Conservation (phyloP, 2,888 invertebrate species). For the Eudemis profundana region DNA sequence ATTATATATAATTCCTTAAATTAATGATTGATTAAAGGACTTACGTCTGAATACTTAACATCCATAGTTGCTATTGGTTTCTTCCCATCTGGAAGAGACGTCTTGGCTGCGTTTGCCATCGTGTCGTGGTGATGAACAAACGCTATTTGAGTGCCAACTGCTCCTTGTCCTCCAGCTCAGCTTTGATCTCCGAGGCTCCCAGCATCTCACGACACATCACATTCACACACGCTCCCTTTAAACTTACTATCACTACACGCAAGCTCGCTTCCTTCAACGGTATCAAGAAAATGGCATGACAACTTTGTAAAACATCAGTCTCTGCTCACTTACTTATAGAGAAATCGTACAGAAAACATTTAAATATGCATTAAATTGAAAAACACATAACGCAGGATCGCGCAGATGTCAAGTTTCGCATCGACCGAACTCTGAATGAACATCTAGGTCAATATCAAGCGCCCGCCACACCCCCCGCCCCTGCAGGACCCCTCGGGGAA, state of each 20-base stretch:
- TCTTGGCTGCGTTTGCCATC: slow-evolving; percentile 62
- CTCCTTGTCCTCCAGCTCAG: slow-evolving; percentile 57
- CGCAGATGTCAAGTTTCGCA: slow-evolving; percentile 85
- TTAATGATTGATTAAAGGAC: slow-evolving; percentile 51
- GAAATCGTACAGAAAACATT: slow-evolving; percentile 22
- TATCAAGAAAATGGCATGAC: slow-evolving; percentile 12
- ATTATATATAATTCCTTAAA: background rate
- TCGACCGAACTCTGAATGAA: slow-evolving; percentile 85
- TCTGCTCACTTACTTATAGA: slow-evolving; percentile 9
- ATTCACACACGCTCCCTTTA: slow-evolving; percentile 49
- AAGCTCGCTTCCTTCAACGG: background rate
- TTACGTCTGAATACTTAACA: slow-evolving; percentile 70
- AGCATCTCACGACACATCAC: slow-evolving; percentile 66
- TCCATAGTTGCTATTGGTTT: slow-evolving; percentile 69
- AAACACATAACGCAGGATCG: slow-evolving; percentile 81
- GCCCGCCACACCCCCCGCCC: slow-evolving; percentile 64
- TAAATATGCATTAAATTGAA: slow-evolving; percentile 57
- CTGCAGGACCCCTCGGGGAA: slow-evolving; percentile 63
- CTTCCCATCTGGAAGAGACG: slow-evolving; percentile 65
- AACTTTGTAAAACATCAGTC: slow-evolving; percentile 20
- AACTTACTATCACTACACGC: background rate
- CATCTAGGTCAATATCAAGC: slow-evolving; percentile 85
- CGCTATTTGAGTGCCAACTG: slow-evolving; percentile 60
- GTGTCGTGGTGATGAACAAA: slow-evolving; percentile 49
- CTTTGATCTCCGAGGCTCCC: slow-evolving; percentile 57